Base-by-base conservation (phyloP, 2,797 vertebrate genomes). In the Tinamus major region DNA sequence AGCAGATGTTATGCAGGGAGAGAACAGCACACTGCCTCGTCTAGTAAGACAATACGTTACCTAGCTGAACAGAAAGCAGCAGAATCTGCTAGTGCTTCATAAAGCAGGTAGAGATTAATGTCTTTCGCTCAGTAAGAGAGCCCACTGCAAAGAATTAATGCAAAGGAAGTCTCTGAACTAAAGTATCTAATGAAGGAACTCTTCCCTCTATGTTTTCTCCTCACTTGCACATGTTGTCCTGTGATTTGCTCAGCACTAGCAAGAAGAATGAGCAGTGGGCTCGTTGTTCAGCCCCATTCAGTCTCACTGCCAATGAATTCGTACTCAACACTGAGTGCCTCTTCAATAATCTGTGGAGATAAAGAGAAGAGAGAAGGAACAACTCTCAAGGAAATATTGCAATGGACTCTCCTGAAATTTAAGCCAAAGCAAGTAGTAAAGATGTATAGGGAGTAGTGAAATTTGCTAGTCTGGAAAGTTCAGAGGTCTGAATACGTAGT, bases 1-100 rank as follows among this genome's bases (percentile, higher is more conserved):
- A 95, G 85, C 89, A 92, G 92, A 79, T 95, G 91, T 87, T 79
- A 56, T 5, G 19, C 69, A 80, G 89, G 81, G 59, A 72, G 71
- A 78, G 90, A 85, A 31, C 51, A 95, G 76, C 69, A 46, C 10
- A 18, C 29, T 75, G 79, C 58, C 31, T 24, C 62, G 51, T 24
- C 69, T 27, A 35, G 79, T 79, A 88, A 96, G 78, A 61, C 6
- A 77, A 93, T 77, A 72, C 0, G 1, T 48, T 65, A 31, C 90
- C 46, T 61, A 20, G 21, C 18, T 48, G 71, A 49, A 42, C 56
- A 90, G 81, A 81, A 55, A 80, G 84, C 19, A 71, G 62, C 59
- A 1, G 2, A 90, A 80, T 67, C 76, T 44, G 17, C n/a, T 23
- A 55, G 12, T 67, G 4, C 2, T 82, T 94, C 92, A 79, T 62